Percentiles rank a stretch among this genome's conserved stretches.
Conservation (phyloP, 2,888 invertebrate species). For the Nemurella pictetii region DNA sequence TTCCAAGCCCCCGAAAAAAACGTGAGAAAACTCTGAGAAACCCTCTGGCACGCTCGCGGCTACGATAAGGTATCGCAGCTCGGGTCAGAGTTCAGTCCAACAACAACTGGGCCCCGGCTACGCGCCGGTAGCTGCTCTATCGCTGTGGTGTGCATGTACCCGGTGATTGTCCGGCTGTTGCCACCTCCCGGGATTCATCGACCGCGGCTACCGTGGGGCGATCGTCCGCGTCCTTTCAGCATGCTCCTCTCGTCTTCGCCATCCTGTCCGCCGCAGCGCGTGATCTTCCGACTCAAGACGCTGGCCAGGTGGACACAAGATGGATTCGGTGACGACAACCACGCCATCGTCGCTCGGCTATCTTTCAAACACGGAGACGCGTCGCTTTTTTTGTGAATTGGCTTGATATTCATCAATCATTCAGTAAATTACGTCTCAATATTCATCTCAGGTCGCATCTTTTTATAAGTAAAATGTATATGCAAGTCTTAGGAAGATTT, state of each 20-base stretch:
- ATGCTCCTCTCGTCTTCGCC: not conserved
- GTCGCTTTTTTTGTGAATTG: not conserved
- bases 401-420: not conserved
- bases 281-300: not conserved
- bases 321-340: not conserved
- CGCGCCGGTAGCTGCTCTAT: not conserved
- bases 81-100: not conserved
- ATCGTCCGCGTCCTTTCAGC: not conserved
- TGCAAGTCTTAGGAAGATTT: too few species aligned
- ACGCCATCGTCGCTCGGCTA: not conserved
- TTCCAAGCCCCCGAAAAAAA: too few species aligned
- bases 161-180: not conserved
- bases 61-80: not conserved
- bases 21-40: too few species aligned
- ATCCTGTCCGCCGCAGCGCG: not conserved
- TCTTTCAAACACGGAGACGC: not conserved
- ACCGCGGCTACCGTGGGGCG: not conserved
- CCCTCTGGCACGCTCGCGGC: not conserved
- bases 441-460: not conserved
- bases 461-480: too few species aligned
- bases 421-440: not conserved
- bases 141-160: too few species aligned
- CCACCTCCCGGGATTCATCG: not conserved
- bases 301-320: not conserved
- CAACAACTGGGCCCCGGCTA: not conserved